These are phyloP conservation scores for Protodeltote pygarga DNA, from an alignment of 2,888 invertebrate species.

Conservation along the genomic window DNA sequence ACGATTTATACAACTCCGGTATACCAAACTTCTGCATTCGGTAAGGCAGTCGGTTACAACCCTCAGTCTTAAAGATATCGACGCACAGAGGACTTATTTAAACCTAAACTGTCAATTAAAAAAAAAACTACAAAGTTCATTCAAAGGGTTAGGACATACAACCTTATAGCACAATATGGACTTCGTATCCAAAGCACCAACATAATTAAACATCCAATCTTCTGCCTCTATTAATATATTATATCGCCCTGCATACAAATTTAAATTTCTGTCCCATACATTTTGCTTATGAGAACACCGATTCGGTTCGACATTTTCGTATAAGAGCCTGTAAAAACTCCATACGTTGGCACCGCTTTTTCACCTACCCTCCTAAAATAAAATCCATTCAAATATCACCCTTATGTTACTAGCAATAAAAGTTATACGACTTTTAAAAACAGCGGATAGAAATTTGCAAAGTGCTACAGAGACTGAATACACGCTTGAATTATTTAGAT, in stretches of 20 bases:
- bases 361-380: neutral
- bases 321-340: constrained; percentile 84
- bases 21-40: too few species aligned
- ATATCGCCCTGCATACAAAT: constrained; percentile 36
- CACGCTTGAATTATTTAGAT: constrained; percentile 84
- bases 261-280: constrained; percentile 49
- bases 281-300: constrained; percentile 55
- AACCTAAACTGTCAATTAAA: too few species aligned
- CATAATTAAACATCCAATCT: constrained; percentile 37
- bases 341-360: constrained; percentile 60
- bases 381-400: constrained; percentile 36
- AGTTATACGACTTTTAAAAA: constrained; percentile 14
- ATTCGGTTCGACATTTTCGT: constrained; percentile 83
- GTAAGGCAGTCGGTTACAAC: too few species aligned
- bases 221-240: constrained; percentile 29
- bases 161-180: too few species aligned
- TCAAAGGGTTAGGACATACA: too few species aligned
- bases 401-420: constrained; percentile 38
- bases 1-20: too few species aligned
- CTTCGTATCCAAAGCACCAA: constrained; percentile 1
- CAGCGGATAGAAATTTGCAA: constrained; percentile 49
- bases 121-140: too few species aligned
- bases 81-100: too few species aligned
- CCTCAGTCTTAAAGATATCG: too few species aligned
- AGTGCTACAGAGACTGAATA: constrained; percentile 73